Evolutionary conservation across 2,113 vertebrate genomes (phyloP), one percentile per base, ranked within the genome.

Genomic region (Clarias magur): DNA sequence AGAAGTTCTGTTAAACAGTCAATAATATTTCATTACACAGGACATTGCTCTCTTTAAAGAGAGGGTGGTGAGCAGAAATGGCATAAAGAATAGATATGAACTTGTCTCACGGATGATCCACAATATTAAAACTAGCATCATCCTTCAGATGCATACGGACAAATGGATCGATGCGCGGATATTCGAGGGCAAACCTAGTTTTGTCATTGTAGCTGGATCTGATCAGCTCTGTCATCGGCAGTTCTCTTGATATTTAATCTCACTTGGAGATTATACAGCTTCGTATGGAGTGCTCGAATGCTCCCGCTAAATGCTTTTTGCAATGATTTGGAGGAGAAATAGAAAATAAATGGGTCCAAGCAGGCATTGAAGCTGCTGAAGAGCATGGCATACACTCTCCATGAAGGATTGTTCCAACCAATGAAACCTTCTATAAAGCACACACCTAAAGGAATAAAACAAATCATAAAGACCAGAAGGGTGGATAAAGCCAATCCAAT

Each of bases 321-420:
- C 34, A 73, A 3, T 23, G 19, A 2, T 73, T 73, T 73, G 0
- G 93, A 95, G 1, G 93, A 94, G 84, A 93, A 94, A 84, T 93
- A 95, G 88, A 89, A 95, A 88, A 94, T 91, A 0, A 95, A 83
- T 2, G 94, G 93, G 34, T 95, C 93, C 0, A 94, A 68, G 3
- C 93, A 93, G 16, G 93, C 86, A n/a, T 93, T 95, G 48, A 91
- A 84, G 6, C 89, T 91, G 85, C 87, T 93, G 5, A 93, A 87
- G 19, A 94, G 25, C 23, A 89, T 89, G 0, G 82, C 11, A 17
- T 57, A 42, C 16, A 17, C 11, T 25, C 65, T 53, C 85, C 88
- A 89, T 0, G 16, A 0, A 3, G 75, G 75, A 67, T 2, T 59
- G 3, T 30, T 5, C n/a, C 38, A 11, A 85, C 76, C 9, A 27